Evolutionary conservation across 2,797 vertebrate genomes (phyloP).

Genomic region (Anolis apletophallus): DNA sequence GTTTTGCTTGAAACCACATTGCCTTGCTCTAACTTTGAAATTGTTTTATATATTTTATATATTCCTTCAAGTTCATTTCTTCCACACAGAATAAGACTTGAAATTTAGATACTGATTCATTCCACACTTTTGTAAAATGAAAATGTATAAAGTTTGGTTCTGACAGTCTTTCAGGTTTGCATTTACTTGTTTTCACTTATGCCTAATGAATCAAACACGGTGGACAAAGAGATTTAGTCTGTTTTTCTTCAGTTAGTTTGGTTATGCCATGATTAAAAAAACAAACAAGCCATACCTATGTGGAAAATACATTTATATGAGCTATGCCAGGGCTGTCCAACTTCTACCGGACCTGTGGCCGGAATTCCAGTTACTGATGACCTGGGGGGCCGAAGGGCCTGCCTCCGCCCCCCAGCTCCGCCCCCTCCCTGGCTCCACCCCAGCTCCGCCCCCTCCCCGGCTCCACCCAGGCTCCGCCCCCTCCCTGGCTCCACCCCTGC

Average conservation of each 20-base stretch:
- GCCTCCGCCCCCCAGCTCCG: no score
- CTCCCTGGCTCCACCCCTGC: no score
- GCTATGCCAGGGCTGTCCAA: no score
- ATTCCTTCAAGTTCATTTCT: background rate
- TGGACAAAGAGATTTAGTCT: slow-evolving; percentile 56
- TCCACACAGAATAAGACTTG: no score
- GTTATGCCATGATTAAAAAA: slow-evolving; percentile 52
- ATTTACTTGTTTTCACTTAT: slow-evolving; percentile 34
- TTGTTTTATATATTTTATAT: background rate
- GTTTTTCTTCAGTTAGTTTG: slow-evolving; percentile 67
- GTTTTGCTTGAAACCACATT: background rate
- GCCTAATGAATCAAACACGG: slow-evolving; percentile 51
- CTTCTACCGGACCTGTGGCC: no score
- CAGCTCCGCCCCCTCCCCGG: no score
- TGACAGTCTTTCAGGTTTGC: background rate
- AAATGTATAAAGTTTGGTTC: background rate
- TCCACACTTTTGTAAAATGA: background rate
- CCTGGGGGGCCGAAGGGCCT: no score
- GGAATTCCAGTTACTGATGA: no score
- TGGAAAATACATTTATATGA: slow-evolving; percentile 77
- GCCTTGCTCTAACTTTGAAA: background rate
- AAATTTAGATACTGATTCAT: background rate
- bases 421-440: no score
- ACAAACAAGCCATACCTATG: slow-evolving; percentile 56
- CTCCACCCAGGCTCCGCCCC: no score